These are phyloP conservation scores for Dioctria linearis DNA, from an alignment of 2,888 invertebrate genomes.

Conservation along the genomic window DNA sequence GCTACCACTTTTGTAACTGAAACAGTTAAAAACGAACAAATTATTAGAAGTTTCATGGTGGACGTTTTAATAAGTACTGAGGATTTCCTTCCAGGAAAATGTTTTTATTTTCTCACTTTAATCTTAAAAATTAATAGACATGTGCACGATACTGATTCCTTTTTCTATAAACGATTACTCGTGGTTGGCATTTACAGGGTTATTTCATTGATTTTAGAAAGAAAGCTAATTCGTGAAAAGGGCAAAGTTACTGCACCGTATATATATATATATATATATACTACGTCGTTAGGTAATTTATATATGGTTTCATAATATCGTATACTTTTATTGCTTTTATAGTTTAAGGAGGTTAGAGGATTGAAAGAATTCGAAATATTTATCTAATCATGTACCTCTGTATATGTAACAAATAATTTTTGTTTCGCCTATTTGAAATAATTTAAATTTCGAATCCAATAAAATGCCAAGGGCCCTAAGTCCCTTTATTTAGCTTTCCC, in stretches of 20 bases:
- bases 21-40: neutral
- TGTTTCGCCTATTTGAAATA: too few species aligned
- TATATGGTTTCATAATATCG: too few species aligned
- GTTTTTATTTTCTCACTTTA: neutral
- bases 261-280: too few species aligned
- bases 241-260: neutral
- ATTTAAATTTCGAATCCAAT: too few species aligned
- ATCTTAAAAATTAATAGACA: neutral
- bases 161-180: conserved; percentile 6
- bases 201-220: conserved; percentile 24
- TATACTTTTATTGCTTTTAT: too few species aligned
- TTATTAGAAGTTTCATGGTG: conserved; percentile 15
- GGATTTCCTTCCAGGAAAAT: neutral
- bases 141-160: neutral
- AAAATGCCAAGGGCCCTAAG: too few species aligned
- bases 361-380: too few species aligned
- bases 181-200: conserved; percentile 11
- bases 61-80: neutral
- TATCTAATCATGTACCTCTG: too few species aligned
- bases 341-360: too few species aligned
- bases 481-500: too few species aligned
- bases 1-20: conserved; percentile 27
- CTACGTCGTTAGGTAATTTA: too few species aligned
- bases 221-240: conserved; percentile 3
- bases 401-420: too few species aligned